Evolutionary conservation across 2,113 vertebrate genomes (phyloP).

Genomic region (Pipa parva): DNA sequence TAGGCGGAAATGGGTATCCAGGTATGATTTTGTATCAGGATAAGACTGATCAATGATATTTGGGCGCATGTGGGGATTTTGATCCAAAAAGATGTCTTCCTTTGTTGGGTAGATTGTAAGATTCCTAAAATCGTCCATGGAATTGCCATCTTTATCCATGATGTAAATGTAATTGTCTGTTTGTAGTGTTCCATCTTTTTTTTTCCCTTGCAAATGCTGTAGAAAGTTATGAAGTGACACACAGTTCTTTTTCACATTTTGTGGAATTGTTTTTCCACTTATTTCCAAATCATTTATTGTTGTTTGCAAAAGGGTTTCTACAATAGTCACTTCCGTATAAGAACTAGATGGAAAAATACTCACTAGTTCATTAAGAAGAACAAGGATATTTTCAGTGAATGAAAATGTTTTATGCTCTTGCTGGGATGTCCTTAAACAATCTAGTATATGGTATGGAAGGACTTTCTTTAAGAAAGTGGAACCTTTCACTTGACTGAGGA

Average conservation of each 20-base stretch:
- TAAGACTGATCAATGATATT: slow-evolving; percentile 43
- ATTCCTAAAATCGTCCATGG: slow-evolving; percentile 30
- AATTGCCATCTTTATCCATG: slow-evolving; percentile 4
- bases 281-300: slow-evolving; percentile 12
- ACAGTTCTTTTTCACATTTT: slow-evolving; percentile 19
- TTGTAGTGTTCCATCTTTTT: slow-evolving; percentile 30
- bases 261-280: background rate
- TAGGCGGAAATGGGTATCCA: slow-evolving; percentile 45
- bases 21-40: slow-evolving; percentile 8
- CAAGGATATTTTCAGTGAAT: slow-evolving; percentile 22
- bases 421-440: background rate
- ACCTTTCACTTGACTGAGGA: slow-evolving; percentile 30
- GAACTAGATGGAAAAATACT: slow-evolving; percentile 38
- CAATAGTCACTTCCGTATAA: slow-evolving; percentile 28
- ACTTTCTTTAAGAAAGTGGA: slow-evolving; percentile 36
- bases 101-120: slow-evolving; percentile 48
- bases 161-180: slow-evolving; percentile 37
- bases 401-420: background rate
- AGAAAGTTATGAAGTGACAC: slow-evolving; percentile 24
- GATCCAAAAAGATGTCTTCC: slow-evolving; percentile 42
- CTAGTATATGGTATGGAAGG: slow-evolving; percentile 31
- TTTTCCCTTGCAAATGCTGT: slow-evolving; percentile 33
- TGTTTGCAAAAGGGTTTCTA: slow-evolving; percentile 20
- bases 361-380: slow-evolving; percentile 23
- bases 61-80: slow-evolving; percentile 36